Base-by-base conservation (phyloP, 2,113 vertebrate species). In the Thalassarche chlororhynchos region DNA sequence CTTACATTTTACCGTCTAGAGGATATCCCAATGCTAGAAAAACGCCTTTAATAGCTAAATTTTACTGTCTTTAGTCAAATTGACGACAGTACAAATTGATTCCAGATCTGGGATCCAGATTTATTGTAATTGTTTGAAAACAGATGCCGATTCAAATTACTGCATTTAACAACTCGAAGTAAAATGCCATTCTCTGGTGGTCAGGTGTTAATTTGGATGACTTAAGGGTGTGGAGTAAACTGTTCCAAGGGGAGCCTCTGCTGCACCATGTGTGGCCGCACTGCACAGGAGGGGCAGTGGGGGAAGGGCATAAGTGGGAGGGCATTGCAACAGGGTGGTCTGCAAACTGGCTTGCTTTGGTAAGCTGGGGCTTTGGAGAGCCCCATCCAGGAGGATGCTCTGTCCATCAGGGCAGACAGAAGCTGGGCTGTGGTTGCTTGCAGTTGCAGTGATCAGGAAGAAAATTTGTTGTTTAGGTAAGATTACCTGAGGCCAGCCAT, bases 71-170 rank as follows among this genome's bases (percentile, higher is more conserved):
- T 95, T 13, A 83, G 32, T 85, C 62, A 72, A 72, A 66, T 20
- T 85, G 78, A 77, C 2, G 20, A 58, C 54, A 88, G 32, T 69
- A 58, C 75, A 94, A 89, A 87, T 82, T 58, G 46, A 94, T 83
- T 95, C 84, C 84, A 80, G 74, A 76, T 49, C 29, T 1, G 11
- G 57, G 77, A 87, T 91, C 78, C 81, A 83, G 86, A 47, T 90
- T 85, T 93, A 60, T 29, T 85, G 17, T 79, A 71, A 76, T 57
- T 93, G 70, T 95, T 94, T 89, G 66, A 85, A 93, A 96, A 90
- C 46, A 87, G 62, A 93, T 71, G 51, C 74, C 77, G 31, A 38
- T 96, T 93, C 54, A 93, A 61, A 84, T 82, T 72, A n/a, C 46
- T 64, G 16, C 32, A 20, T 82, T 93, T 93, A 79, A 89, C 38